These are phyloP conservation scores for Bujurquina vittata DNA, from an alignment of 2,113 vertebrate species.

Conservation along the genomic window DNA sequence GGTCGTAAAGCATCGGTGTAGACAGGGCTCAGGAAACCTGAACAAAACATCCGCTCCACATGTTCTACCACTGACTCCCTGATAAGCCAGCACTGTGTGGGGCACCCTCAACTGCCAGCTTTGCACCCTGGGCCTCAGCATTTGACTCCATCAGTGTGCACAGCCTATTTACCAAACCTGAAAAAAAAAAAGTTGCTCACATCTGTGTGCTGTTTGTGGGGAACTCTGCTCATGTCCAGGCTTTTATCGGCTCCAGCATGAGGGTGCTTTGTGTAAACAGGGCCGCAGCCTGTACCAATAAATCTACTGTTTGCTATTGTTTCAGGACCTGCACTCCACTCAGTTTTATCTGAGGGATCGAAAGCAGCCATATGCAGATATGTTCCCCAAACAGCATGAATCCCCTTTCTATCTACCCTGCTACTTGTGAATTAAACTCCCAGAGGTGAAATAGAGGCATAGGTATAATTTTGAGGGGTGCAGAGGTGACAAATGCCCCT, in stretches of 20 bases:
- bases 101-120: not conserved
- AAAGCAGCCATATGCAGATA: slow-evolving; percentile 13
- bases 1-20: not conserved
- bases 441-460: too few relatives aligned
- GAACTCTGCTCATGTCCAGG: slow-evolving; percentile 14
- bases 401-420: not conserved
- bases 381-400: not conserved
- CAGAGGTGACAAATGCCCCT: too few relatives aligned
- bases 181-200: slow-evolving; percentile 6
- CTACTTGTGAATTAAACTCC: too few relatives aligned
- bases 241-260: slow-evolving; percentile 47
- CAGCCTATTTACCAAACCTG: slow-evolving; percentile 13
- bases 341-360: slow-evolving; percentile 41
- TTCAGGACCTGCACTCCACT: slow-evolving; percentile 21
- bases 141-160: not conserved
- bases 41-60: slow-evolving; percentile 19
- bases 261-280: slow-evolving; percentile 21
- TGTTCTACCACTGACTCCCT: slow-evolving; percentile 3
- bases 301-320: slow-evolving; percentile 52
- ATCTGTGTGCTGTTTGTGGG: not conserved
- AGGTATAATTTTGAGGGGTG: too few relatives aligned
- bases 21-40: slow-evolving; percentile 10
- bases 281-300: slow-evolving; percentile 37
- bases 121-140: not conserved
- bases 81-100: slow-evolving; percentile 11